Base-by-base conservation (phyloP, 2,113 vertebrate genomes). In the Addax nasomaculatus region DNA sequence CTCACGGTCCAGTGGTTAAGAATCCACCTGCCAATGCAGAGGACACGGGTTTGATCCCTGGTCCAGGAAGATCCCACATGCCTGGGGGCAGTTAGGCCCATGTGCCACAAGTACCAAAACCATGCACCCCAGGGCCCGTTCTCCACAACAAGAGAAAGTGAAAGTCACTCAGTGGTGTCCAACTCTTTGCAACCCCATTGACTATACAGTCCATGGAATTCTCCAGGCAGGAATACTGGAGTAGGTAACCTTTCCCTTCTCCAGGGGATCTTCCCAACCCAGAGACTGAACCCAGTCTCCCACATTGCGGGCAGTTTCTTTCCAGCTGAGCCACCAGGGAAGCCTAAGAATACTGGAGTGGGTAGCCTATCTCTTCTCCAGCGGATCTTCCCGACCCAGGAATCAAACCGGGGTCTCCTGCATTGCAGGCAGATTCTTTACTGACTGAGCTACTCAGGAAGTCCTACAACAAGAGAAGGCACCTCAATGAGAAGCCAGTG, bases 341-440 rank as follows among this genome's bases (percentile, higher is more conserved):
- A 73, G 36, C 67, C 36, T n/a, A 73, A 39, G 36, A 73, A 39
- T 39, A 73, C 67, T 39, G 36, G 10, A 39, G 67, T 73, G 67
- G 36, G 36, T 36, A 73, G n/a, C 36, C 67, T 36, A 73, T 73
- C 10, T 25, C 36, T 73, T 73, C 36, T 73, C 67, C 67, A 73
- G 36, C 0, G 0, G 67, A 73, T 23, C 67, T 39, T 23, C 67
- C 19, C 0, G 0, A 6, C 36, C 67, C 67, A 73, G 67, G 67
- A 73, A 73, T 23, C 10, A 12, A 39, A 39, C 67, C 0, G 1
- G 2, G 19, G n/a, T 73, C 36, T 73, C 36, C 67, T 73, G 19
- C 36, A 39, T 39, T 39, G 36, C 21, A 73, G 67, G 10, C 19
- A 23, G n/a, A 25, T 73, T 73, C 19, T 73, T 73, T 39, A 73